Percentiles rank a stretch among this genome's conserved stretches.
Evolutionary conservation across 64 coral and sea anemone species (phyloP).

Genomic region (Porites australiensis): DNA sequence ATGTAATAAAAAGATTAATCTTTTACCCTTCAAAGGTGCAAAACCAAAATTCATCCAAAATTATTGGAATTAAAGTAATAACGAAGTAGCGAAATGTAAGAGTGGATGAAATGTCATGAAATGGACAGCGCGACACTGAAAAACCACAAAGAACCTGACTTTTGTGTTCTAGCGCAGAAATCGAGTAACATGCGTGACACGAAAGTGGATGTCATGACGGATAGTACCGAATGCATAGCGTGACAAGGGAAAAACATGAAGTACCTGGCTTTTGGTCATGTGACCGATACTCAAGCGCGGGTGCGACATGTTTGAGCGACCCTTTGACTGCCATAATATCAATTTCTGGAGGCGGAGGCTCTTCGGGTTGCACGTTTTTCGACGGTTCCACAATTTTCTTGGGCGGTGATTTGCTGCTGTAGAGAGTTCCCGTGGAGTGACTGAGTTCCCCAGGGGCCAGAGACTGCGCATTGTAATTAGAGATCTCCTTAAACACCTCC

Average conservation of each 20-base stretch:
- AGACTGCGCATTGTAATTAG: conserved; percentile 94
- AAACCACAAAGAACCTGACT: too few relatives aligned
- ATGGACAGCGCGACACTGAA: not conserved
- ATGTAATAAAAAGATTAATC: too few relatives aligned
- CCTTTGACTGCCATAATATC: conserved; percentile 37
- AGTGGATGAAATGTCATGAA: too few relatives aligned
- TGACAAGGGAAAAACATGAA: conserved; percentile 9
- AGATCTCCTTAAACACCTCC: conserved; percentile 84
- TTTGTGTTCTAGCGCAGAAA: not conserved
- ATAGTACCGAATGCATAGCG: not conserved
- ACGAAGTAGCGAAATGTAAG: too few relatives aligned
- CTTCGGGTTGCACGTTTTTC: conserved; percentile 19
- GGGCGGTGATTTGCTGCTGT: conserved; percentile 79
- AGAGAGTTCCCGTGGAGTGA: conserved; percentile 70
- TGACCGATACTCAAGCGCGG: not conserved
- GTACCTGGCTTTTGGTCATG: conserved; percentile 31
- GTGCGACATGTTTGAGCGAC: conserved; percentile 4
- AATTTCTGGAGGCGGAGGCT: conserved; percentile 42
- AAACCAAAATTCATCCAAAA: too few relatives aligned
- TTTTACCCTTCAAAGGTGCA: too few relatives aligned
- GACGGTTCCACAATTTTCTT: conserved; percentile 68
- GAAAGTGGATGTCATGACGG: not conserved
- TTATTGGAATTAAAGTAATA: too few relatives aligned
- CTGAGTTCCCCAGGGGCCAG: conserved; percentile 91
- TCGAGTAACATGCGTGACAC: not conserved